These are phyloP conservation scores for Zoanthus sociatus DNA, from an alignment of 92 coral and sea anemone species.

Conservation along the genomic window DNA sequence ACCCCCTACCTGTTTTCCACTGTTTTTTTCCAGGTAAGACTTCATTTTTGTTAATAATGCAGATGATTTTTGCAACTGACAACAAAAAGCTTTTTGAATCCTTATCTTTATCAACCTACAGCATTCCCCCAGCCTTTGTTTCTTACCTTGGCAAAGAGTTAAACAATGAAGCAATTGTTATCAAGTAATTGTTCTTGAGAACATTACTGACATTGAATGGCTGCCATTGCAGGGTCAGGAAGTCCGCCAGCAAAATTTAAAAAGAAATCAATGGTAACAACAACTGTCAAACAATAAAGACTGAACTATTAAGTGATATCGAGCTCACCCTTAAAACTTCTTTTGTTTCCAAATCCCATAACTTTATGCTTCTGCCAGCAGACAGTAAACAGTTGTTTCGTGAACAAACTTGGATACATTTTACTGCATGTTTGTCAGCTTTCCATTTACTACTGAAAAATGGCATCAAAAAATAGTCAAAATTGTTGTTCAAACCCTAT, in stretches of 20 bases:
- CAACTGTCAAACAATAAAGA: neutral
- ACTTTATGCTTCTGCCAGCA: slow-evolving; percentile 95
- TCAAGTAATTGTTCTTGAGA: too few species aligned
- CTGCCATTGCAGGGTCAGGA: neutral
- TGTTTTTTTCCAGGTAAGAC: too few species aligned
- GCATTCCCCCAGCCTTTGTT: too few species aligned
- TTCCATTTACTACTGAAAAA: slow-evolving; percentile 84
- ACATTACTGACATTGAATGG: too few species aligned
- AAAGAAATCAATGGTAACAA: neutral
- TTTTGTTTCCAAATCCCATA: slow-evolving; percentile 96
- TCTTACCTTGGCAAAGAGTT: too few species aligned
- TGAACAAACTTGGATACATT: slow-evolving; percentile 81
- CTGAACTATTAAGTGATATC: neutral
- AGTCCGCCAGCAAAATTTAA: neutral
- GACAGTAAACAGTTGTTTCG: slow-evolving; percentile 84
- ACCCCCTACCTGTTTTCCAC: too few species aligned
- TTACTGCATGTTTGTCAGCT: slow-evolving; percentile 91
- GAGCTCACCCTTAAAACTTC: slow-evolving; percentile 77
- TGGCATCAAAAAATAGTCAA: too few species aligned
- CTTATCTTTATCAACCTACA: too few species aligned
- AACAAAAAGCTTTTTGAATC: too few species aligned
- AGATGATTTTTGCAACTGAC: too few species aligned
- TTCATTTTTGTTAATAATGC: too few species aligned
- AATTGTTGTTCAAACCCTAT: neutral
- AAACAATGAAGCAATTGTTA: too few species aligned